Conservation (phyloP, 2,113 vertebrate genomes). For the Rhabdornis inornatus region DNA sequence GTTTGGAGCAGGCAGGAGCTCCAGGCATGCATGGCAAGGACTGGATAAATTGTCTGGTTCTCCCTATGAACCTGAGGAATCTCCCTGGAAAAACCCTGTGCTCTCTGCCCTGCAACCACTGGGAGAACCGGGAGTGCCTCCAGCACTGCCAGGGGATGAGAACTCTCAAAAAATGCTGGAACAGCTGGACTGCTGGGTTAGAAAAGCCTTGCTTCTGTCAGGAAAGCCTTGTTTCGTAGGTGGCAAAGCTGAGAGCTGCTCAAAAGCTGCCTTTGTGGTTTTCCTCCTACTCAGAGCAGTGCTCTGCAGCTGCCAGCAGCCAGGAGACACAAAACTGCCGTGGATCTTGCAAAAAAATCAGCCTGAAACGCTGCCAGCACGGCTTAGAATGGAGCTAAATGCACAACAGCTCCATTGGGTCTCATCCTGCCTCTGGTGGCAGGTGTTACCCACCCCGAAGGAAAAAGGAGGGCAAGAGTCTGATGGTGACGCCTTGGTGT, state of each 20-base stretch:
- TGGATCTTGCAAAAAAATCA: neutral
- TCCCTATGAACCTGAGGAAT: neutral
- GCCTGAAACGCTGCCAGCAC: neutral
- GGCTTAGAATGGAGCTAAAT: neutral
- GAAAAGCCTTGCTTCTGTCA: neutral
- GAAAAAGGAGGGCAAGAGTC: neutral
- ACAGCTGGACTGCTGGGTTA: neutral
- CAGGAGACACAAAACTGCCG: neutral
- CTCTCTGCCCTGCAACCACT: neutral
- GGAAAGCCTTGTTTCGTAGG: neutral
- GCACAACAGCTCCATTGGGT: neutral
- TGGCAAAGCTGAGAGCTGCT: neutral
- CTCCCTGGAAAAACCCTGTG: neutral
- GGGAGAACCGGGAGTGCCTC: neutral
- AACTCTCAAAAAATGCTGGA: neutral
- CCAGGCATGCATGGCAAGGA: neutral
- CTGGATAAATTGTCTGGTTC: neutral
- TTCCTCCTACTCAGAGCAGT: neutral
- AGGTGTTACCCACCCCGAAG: neutral
- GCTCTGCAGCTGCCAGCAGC: neutral
- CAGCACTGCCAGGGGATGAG: neutral
- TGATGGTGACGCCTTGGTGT: neutral
- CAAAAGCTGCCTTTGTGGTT: neutral
- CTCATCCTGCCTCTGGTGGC: neutral
- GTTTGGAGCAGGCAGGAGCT: neutral